These are phyloP conservation scores for Vidua macroura DNA, from an alignment of 2,113 vertebrate genomes.

Conservation along the genomic window DNA sequence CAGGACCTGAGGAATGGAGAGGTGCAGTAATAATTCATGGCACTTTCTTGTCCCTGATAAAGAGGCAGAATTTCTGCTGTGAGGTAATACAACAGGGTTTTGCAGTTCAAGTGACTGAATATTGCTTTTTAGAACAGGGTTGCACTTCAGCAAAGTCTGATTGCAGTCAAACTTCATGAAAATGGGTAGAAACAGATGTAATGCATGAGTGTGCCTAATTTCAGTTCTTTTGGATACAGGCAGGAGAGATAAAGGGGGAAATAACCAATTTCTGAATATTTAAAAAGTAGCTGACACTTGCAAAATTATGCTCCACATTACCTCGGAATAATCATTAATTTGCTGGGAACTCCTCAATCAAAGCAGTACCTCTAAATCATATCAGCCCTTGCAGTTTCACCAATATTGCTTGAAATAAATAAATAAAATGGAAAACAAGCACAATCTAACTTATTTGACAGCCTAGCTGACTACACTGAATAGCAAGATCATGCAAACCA, in stretches of 20 bases:
- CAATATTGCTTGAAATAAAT: slow-evolving; percentile 3
- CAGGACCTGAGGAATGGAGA: neutral
- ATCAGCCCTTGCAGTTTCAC: neutral
- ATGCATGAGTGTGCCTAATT: neutral
- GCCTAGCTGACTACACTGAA: slow-evolving; percentile 4
- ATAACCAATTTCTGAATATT: neutral
- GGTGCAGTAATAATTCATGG: neutral
- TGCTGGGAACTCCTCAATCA: neutral
- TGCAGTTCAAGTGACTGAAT: neutral
- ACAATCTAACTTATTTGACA: slow-evolving; percentile 4
- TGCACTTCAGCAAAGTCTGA: neutral
- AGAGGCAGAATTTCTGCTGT: neutral
- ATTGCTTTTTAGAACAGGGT: neutral
- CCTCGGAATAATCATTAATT: neutral
- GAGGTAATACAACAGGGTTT: neutral
- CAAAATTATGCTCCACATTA: neutral
- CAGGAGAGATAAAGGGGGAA: neutral
- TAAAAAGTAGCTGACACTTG: neutral
- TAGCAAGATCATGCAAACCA: neutral
- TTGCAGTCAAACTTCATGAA: neutral
- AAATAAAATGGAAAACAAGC: slow-evolving; percentile 3
- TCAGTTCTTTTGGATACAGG: neutral
- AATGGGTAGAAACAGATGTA: neutral
- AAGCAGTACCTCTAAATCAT: neutral
- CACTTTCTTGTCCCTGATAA: neutral